These are phyloP conservation scores for Pecten maximus DNA, from an alignment of 2,888 invertebrate genomes.

Conservation along the genomic window DNA sequence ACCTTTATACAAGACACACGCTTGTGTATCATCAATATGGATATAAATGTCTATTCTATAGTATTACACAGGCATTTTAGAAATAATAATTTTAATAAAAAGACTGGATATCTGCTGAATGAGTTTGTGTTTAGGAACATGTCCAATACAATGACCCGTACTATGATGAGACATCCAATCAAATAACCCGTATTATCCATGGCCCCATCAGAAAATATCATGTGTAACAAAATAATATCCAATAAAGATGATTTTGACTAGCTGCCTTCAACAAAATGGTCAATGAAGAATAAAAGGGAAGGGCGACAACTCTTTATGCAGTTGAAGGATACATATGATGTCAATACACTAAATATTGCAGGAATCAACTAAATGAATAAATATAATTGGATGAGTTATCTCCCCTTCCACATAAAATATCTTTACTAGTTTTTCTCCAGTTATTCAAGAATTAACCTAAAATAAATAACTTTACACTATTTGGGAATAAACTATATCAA, in stretches of 20 bases:
- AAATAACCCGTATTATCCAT: conserved; percentile 29
- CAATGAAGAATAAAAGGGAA: background rate
- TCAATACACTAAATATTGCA: conserved; percentile 16
- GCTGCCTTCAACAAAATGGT: conserved; percentile 24
- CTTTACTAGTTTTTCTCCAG: background rate
- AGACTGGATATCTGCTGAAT: background rate
- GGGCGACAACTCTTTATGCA: background rate
- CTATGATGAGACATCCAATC: background rate
- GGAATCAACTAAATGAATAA: background rate
- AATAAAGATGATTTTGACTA: conserved; percentile 27
- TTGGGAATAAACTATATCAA: background rate
- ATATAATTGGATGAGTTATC: background rate
- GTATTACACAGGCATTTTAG: background rate
- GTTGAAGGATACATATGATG: background rate
- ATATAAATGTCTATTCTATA: background rate
- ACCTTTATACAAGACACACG: background rate
- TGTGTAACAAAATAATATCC: conserved; percentile 11
- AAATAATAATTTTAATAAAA: background rate
- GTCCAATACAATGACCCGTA: conserved; percentile 3
- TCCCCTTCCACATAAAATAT: background rate
- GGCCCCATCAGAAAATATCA: conserved; percentile 28
- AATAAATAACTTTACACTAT: background rate
- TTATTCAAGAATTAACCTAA: background rate
- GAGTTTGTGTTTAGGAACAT: background rate
- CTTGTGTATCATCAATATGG: background rate